Conservation (phyloP, 2,113 vertebrate species). For the Motacilla tschutschensis region DNA sequence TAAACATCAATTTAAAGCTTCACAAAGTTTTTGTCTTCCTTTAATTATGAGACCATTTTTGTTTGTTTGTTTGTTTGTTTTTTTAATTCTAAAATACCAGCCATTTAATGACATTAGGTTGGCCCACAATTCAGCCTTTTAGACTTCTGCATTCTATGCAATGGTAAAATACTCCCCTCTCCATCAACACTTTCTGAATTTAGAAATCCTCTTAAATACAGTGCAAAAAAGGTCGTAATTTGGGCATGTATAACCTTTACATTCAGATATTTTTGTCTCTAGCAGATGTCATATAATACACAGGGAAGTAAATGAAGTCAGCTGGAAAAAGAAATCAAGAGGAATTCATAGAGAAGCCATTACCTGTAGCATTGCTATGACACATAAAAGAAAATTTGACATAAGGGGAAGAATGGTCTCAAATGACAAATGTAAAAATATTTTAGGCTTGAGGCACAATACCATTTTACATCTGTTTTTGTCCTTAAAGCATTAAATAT, state of each 20-base stretch:
- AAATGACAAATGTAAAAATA: neutral
- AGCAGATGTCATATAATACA: neutral
- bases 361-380: neutral
- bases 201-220: neutral
- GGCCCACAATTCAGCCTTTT: neutral
- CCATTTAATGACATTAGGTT: neutral
- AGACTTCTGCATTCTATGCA: neutral
- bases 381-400: neutral
- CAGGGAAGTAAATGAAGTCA: neutral
- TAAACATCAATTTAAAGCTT: neutral
- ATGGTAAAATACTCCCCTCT: neutral
- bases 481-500: neutral
- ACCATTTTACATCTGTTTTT: neutral
- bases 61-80: neutral
- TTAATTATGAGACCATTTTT: neutral
- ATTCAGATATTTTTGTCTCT: neutral
- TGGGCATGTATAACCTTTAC: neutral
- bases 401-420: neutral
- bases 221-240: neutral
- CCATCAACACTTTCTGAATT: neutral
- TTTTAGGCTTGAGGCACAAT: neutral
- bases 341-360: neutral
- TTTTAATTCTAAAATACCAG: neutral
- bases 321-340: neutral
- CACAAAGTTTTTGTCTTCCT: neutral